Conservation (phyloP, 2,888 invertebrate species). For the Bedellia somnulentella region DNA sequence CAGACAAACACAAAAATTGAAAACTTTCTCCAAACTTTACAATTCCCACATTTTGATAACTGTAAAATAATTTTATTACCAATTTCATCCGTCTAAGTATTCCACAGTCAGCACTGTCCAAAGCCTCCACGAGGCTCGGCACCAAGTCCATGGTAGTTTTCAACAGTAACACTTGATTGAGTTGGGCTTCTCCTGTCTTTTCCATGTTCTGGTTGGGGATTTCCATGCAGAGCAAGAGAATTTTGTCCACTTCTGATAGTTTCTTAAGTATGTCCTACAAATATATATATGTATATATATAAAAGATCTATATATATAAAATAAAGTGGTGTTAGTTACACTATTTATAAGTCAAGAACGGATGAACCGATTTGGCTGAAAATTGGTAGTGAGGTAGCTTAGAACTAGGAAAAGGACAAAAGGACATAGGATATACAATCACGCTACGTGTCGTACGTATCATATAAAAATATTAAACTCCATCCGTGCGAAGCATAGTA, state of each 20-base stretch:
- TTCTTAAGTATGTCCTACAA: conserved; percentile 64
- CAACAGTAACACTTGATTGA: conserved; percentile 75
- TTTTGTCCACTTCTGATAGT: conserved; percentile 77
- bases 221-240: conserved; percentile 62
- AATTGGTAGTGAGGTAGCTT: too few relatives aligned
- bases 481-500: too few relatives aligned
- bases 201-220: conserved; percentile 48
- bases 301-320: neutral
- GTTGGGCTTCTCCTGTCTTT: conserved; percentile 68
- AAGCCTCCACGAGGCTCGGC: conserved; percentile 62
- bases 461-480: too few relatives aligned
- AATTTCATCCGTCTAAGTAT: conserved; percentile 59
- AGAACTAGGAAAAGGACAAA: too few relatives aligned
- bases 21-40: too few relatives aligned
- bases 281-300: neutral
- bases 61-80: conserved; percentile 49
- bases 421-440: too few relatives aligned
- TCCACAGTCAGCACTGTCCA: conserved; percentile 53
- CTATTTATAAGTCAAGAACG: too few relatives aligned
- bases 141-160: conserved; percentile 77
- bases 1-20: too few relatives aligned
- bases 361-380: too few relatives aligned
- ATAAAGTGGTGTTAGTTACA: neutral
- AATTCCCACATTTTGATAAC: too few relatives aligned
- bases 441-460: too few relatives aligned